phyloP scores from a whole-genome alignment of 2,113 vertebrate genomes.

The Catagonus wagneri region DNA sequence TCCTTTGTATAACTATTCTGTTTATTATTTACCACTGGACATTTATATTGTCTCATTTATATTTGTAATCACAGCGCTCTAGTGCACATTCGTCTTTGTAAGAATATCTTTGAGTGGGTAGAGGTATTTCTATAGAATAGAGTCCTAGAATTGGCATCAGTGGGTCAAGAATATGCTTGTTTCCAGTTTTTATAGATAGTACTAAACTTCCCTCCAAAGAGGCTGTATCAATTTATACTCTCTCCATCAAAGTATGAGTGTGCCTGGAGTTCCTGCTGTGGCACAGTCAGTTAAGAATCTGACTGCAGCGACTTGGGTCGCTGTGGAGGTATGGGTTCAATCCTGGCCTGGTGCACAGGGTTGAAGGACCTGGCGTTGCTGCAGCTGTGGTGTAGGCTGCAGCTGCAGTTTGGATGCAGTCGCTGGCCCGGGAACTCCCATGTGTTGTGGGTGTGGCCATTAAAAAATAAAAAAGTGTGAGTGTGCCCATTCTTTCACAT shows the following conservation, averaged over 20 bases:
- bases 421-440: too few species aligned
- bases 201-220: neutral
- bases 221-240: neutral
- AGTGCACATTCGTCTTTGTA: neutral
- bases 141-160: neutral
- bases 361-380: too few species aligned
- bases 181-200: constrained; percentile 33
- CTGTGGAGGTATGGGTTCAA: too few species aligned
- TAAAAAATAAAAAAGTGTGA: neutral
- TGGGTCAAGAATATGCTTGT: neutral
- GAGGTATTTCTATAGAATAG: neutral
- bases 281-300: too few species aligned
- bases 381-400: too few species aligned
- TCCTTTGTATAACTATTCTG: neutral
- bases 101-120: constrained; percentile 4
- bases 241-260: neutral
- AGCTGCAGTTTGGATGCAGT: too few species aligned
- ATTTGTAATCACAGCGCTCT: neutral
- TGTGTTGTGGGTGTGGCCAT: too few species aligned
- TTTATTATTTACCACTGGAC: neutral
- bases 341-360: too few species aligned
- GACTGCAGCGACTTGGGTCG: too few species aligned
- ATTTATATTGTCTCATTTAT: neutral
- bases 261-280: neutral
- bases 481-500: neutral